Evolutionary conservation across 2,797 vertebrate genomes (phyloP).

Genomic region (Heteromormyrus szaboi): DNA sequence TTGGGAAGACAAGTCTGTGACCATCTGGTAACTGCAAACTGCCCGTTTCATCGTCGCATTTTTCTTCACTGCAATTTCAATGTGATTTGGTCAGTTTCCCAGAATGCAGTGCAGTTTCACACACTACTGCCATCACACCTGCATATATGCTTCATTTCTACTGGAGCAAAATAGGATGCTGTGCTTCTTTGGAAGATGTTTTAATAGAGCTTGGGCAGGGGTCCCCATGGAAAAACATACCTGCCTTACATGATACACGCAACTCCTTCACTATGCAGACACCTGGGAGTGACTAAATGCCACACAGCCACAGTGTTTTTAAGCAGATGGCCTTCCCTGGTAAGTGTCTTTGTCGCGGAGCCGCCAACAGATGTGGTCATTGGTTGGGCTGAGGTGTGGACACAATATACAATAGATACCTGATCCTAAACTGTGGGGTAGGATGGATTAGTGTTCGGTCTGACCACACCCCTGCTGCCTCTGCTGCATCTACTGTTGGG

Average conservation of each 20-base stretch:
- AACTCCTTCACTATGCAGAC: background rate
- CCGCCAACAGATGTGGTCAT: background rate
- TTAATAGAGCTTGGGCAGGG: background rate
- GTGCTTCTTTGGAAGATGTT: background rate
- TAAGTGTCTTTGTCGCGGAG: background rate
- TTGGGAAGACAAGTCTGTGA: background rate
- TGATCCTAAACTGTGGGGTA: background rate
- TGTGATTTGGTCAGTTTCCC: background rate
- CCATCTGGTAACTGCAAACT: background rate
- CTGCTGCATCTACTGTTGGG: background rate
- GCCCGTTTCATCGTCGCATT: background rate
- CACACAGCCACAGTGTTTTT: background rate
- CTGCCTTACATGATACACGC: background rate
- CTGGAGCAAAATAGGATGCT: background rate
- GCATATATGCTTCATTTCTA: background rate
- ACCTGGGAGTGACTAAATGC: background rate
- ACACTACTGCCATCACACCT: background rate
- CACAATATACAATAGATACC: background rate
- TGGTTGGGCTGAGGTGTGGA: background rate
- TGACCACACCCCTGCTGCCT: background rate
- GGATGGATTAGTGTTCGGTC: background rate
- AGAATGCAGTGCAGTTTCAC: background rate
- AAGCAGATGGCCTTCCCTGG: background rate
- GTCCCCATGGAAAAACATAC: background rate
- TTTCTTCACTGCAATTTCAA: background rate